Evolutionary conservation across 1,140 invertebrate species (phyloP).

Genomic region (Heliothis subflexa): DNA sequence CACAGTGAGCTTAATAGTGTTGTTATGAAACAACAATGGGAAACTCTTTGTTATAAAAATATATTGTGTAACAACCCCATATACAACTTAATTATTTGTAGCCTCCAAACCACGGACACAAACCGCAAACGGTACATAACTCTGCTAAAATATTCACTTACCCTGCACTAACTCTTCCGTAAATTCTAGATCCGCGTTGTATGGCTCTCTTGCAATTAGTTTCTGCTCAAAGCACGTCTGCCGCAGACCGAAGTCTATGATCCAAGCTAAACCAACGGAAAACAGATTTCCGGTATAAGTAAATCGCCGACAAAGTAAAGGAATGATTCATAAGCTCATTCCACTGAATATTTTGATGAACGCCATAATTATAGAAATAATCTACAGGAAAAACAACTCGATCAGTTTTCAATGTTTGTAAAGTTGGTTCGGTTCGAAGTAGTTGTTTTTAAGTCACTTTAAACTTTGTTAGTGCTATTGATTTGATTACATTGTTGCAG

Average conservation of each 20-base stretch:
- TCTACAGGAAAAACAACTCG: conserved; percentile 42
- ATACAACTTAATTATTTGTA: no score
- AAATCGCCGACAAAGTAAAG: conserved; percentile 68
- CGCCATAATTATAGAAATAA: conserved; percentile 32
- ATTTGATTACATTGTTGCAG: background rate
- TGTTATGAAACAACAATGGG: no score
- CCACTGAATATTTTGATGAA: conserved; percentile 31
- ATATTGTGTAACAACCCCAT: no score
- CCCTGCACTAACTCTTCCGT: background rate
- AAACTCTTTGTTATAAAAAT: no score
- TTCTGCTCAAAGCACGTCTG: conserved; percentile 83
- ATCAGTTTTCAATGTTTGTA: conserved; percentile 16
- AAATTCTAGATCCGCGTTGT: conserved; percentile 63
- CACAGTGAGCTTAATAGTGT: no score
- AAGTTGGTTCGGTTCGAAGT: background rate
- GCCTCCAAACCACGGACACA: no score
- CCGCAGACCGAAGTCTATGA: conserved; percentile 80
- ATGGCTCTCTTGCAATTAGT: conserved; percentile 84
- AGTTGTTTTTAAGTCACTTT: background rate
- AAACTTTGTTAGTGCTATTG: background rate
- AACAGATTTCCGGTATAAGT: conserved; percentile 69
- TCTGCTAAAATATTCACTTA: no score
- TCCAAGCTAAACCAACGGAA: conserved; percentile 75
- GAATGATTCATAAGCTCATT: conserved; percentile 47
- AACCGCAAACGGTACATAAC: no score